phyloP scores from a whole-genome alignment of 2,797 vertebrate genomes.

The Coreius guichenoti region DNA sequence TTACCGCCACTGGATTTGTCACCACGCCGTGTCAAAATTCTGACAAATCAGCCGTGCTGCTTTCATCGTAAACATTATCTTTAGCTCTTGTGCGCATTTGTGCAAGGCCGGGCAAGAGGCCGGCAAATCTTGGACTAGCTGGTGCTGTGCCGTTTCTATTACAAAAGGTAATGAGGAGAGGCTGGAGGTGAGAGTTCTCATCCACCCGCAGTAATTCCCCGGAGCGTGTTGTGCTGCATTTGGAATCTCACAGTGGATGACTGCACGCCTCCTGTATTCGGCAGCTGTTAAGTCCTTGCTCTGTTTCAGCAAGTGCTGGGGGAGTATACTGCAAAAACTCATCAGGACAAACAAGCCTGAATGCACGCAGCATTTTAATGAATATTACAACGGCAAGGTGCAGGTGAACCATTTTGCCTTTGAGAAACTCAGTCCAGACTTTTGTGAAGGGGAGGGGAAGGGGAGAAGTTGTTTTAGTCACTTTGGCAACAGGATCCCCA shows the following conservation, averaged over 20 bases:
- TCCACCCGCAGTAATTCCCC: conserved; percentile 56
- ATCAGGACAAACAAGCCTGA: conserved; percentile 40
- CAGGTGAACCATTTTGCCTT: conserved; percentile 46
- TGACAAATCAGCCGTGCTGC: not conserved
- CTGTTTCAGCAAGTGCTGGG: conserved; percentile 35
- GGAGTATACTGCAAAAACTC: conserved; percentile 46
- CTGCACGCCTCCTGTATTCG: conserved; percentile 48
- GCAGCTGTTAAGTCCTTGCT: conserved; percentile 50
- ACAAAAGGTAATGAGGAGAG: conserved; percentile 59
- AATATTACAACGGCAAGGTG: conserved; percentile 31
- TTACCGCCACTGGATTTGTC: conserved; percentile 39
- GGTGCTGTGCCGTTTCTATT: conserved; percentile 52
- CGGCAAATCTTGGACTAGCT: conserved; percentile 37
- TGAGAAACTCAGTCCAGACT: conserved; percentile 59
- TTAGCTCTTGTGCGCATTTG: conserved; percentile 33
- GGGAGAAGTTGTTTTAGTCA: conserved; percentile 31
- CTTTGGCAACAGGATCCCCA: conserved; percentile 48
- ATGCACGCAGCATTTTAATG: conserved; percentile 48
- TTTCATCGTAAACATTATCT: conserved; percentile 46
- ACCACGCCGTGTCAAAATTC: not conserved
- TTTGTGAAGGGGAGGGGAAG: conserved; percentile 4
- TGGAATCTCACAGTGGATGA: conserved; percentile 44
- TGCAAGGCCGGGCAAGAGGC: conserved; percentile 21
- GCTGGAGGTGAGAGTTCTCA: conserved; percentile 61
- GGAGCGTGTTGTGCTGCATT: conserved; percentile 38